Evolutionary conservation across 2,797 vertebrate species (phyloP), one percentile per base, ranked within the genome.

Genomic region (Xiphophorus birchmanni): DNA sequence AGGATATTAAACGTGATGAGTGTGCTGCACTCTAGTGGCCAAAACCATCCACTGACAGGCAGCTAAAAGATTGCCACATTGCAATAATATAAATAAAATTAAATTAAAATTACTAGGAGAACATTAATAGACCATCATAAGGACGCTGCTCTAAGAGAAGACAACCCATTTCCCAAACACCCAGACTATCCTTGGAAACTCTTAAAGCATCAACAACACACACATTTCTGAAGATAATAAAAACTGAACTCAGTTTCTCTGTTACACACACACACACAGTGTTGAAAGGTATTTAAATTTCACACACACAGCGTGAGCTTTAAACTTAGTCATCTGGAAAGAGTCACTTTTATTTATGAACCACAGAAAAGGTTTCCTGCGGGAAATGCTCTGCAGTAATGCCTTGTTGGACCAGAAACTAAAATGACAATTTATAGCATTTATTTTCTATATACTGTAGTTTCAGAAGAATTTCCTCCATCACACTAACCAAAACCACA

Each of bases 21-120:
- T 73, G 88, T 88, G 75, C 86, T 93, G 92, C 92, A 79, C 93
- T 94, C 94, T 94, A 93, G 93, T 94, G 93, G 93, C 15, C 84
- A 37, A 77, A 73, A 90, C 83, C 65, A 75, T 86, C 74, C 77
- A 72, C 26, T 26, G 42, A 71, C 21, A 69, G 37, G 2, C 65
- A 11, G 65, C 23, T 35, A 26, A 40, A 54, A 12, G 37, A 69
- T 4, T 40, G 35, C 10, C 11, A n/a, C 67, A 44, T 13, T 15
- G 40, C 40, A 13, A 44, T n/a, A 44, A 71, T n/a, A 5, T n/a
- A 26, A 26, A n/a, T 23, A 69, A 69, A 65, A 65, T 18, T 4
- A 65, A 18, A 37, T 37, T 13, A n/a, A 65, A 18, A 37, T 37
- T 13, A n/a, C 40, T 44, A 5, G 1, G 63, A 67, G 40, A 69